phyloP scores from a whole-genome alignment of 2,797 vertebrate species.

The Esox masquinongy region DNA sequence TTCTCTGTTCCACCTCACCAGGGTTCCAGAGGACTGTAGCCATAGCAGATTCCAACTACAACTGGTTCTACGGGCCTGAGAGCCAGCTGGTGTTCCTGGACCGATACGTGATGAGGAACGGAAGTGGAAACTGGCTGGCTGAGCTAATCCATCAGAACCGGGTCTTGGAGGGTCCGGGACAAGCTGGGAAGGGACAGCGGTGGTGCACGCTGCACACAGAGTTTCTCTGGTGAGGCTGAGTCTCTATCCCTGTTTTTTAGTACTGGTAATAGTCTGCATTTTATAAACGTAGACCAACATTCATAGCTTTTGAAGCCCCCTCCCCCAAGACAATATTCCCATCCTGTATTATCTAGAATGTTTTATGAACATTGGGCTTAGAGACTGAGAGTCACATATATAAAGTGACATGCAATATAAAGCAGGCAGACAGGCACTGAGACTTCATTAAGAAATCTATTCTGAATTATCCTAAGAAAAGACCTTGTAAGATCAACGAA shows the following conservation, averaged over 20 bases:
- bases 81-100: constrained; percentile 97
- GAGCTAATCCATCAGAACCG: constrained; percentile 88
- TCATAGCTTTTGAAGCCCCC: not conserved
- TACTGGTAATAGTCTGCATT: not conserved
- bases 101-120: constrained; percentile 93
- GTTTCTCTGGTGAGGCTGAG: constrained; percentile 92
- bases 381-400: too few species aligned
- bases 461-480: too few species aligned
- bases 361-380: too few species aligned
- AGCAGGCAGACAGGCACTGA: too few species aligned
- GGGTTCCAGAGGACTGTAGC: constrained; percentile 96
- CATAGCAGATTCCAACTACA: constrained; percentile 98
- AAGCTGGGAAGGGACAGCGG: constrained; percentile 91
- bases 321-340: too few species aligned
- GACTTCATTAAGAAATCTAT: too few species aligned
- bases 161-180: constrained; percentile 88
- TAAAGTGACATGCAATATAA: too few species aligned
- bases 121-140: constrained; percentile 97
- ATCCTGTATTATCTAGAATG: too few species aligned
- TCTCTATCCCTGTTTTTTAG: not conserved
- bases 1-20: constrained; percentile 47
- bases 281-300: not conserved
- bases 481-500: too few species aligned
- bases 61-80: constrained; percentile 99
- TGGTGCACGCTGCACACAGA: constrained; percentile 99